Evolutionary conservation across 2,113 vertebrate species (phyloP).

Genomic region (Thamnaconus septentrionalis): DNA sequence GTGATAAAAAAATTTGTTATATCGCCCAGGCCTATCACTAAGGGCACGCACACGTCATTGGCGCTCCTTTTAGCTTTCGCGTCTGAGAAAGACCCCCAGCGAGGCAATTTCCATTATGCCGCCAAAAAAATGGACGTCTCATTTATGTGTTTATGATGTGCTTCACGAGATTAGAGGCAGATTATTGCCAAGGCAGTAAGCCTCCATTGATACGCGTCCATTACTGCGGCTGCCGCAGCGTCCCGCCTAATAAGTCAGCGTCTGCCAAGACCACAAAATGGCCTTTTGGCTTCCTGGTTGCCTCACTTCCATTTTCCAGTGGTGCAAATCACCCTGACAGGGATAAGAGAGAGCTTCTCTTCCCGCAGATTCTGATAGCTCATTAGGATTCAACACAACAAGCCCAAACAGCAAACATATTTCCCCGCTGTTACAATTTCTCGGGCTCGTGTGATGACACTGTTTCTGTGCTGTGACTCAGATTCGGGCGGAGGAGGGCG

Average conservation of each 20-base stretch:
- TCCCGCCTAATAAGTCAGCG: constrained; percentile 60
- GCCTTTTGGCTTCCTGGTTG: constrained; percentile 56
- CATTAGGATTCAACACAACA: constrained; percentile 72
- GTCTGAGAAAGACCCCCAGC: constrained; percentile 4
- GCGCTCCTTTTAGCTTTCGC: constrained; percentile 7
- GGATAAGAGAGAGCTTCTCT: constrained; percentile 49
- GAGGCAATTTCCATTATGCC: constrained; percentile 36
- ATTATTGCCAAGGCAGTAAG: constrained; percentile 42
- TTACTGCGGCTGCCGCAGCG: constrained; percentile 56
- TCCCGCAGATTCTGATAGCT: constrained; percentile 62
- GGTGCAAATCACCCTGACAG: constrained; percentile 66
- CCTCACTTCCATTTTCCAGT: constrained; percentile 60
- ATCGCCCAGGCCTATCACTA: too few relatives aligned
- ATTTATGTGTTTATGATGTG: constrained; percentile 51
- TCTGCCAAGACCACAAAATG: constrained; percentile 61
- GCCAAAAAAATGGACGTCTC: constrained; percentile 28
- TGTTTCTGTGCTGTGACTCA: constrained; percentile 57
- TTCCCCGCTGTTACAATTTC: constrained; percentile 66
- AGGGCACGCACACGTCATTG: too few relatives aligned
- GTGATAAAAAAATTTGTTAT: too few relatives aligned
- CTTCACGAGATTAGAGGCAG: constrained; percentile 61
- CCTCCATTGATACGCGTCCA: constrained; percentile 54
- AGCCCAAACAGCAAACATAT: constrained; percentile 73
- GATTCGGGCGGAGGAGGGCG: constrained; percentile 42
- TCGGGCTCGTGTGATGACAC: constrained; percentile 57